Evolutionary conservation across 53 echinoderm and acorn worm genomes (phyloP).

Genomic region (Pentamera pediparva): DNA sequence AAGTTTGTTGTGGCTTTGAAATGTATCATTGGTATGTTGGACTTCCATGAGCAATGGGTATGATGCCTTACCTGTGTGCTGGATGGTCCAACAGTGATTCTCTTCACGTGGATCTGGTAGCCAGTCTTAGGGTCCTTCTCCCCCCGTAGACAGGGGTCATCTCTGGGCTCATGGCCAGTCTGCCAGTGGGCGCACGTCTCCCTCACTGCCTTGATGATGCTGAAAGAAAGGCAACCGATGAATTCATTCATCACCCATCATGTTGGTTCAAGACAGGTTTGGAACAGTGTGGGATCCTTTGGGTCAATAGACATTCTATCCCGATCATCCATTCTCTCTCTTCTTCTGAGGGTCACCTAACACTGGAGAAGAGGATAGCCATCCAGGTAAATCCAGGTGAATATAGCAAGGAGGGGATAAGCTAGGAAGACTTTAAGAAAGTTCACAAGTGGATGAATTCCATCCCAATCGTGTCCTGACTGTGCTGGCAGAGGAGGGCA

Average conservation of each 20-base stretch:
- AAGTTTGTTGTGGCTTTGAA: no score
- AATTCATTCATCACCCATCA: neutral
- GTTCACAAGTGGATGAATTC: no score
- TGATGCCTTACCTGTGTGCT: slow-evolving; percentile 98
- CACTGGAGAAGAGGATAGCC: no score
- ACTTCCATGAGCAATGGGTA: no score
- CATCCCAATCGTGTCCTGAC: no score
- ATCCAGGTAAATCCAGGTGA: no score
- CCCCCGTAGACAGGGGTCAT: slow-evolving; percentile 87
- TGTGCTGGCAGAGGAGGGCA: no score
- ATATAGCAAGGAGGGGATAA: no score
- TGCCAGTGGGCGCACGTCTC: slow-evolving; percentile 97
- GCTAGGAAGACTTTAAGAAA: no score
- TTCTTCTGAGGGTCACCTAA: no score
- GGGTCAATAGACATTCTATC: neutral
- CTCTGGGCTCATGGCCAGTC: slow-evolving; percentile 61
- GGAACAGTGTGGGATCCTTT: neutral
- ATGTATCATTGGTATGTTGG: no score
- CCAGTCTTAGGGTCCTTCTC: slow-evolving; percentile 96
- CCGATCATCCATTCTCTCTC: no score
- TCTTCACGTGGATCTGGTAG: slow-evolving; percentile 67
- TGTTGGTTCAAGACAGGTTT: neutral
- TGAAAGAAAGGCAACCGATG: neutral
- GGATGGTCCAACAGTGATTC: slow-evolving; percentile 90
- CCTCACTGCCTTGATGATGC: slow-evolving; percentile 80